phyloP scores from a whole-genome alignment of 2,888 invertebrate genomes.

The Oconnorella tubifera region DNA sequence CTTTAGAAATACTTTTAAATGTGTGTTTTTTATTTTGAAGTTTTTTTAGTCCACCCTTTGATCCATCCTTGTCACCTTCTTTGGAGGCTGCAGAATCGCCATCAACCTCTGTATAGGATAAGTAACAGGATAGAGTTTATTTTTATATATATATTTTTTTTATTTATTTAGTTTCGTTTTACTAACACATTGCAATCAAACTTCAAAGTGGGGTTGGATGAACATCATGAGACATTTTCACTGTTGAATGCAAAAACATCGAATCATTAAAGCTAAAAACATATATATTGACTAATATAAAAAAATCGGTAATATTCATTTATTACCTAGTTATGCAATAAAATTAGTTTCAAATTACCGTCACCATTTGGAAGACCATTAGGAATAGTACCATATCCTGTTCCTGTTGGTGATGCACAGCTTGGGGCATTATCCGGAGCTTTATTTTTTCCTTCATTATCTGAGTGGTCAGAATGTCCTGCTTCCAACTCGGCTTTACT shows the following conservation, averaged over 20 bases:
- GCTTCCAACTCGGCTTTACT: neutral
- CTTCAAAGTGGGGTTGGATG: too few species aligned
- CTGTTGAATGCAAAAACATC: too few species aligned
- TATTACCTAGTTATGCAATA: too few species aligned
- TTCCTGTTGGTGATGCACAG: neutral
- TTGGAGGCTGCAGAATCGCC: neutral
- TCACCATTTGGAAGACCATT: neutral
- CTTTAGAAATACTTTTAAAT: slow-evolving; percentile 55
- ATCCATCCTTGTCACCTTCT: neutral
- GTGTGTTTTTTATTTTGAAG: neutral
- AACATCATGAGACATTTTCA: too few species aligned
- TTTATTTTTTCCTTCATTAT: neutral
- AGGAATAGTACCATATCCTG: neutral
- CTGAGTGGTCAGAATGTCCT: neutral
- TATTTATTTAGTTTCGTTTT: too few species aligned
- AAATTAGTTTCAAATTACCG: too few species aligned
- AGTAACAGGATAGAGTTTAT: too few species aligned
- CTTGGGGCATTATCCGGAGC: neutral
- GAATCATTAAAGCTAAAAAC: too few species aligned
- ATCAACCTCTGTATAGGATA: neutral
- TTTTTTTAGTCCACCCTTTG: slow-evolving; percentile 3
- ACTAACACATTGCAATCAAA: too few species aligned
- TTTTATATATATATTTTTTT: too few species aligned
- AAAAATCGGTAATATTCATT: too few species aligned
- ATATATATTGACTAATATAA: too few species aligned